Conservation (phyloP, 2,797 vertebrate genomes). For the Epinephelus awoara region DNA sequence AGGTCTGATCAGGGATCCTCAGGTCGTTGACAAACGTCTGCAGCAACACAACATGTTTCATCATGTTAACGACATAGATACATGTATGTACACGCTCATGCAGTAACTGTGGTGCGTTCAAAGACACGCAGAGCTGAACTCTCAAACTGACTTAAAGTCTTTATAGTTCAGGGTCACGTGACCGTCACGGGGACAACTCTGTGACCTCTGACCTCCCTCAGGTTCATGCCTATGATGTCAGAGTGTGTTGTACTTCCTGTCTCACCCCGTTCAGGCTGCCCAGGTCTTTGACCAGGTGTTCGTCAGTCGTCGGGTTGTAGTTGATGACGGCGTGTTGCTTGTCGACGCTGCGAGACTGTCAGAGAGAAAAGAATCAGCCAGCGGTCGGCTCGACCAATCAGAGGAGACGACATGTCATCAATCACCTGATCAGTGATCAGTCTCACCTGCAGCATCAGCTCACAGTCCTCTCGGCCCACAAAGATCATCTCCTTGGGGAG, state of each 20-base stretch:
- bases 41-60: slow-evolving; percentile 13
- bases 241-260: too few species aligned
- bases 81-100: too few species aligned
- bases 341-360: slow-evolving; percentile 96
- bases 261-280: slow-evolving; percentile 95
- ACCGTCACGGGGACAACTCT: too few species aligned
- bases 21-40: slow-evolving; percentile 98
- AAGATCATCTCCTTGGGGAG: slow-evolving; percentile 98
- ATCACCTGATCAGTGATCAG: neutral
- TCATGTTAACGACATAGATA: too few species aligned
- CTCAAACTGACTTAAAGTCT: too few species aligned
- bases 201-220: too few species aligned
- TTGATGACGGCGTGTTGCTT: slow-evolving; percentile 98
- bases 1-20: slow-evolving; percentile 98
- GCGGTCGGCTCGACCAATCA: neutral
- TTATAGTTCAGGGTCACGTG: too few species aligned
- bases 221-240: too few species aligned
- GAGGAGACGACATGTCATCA: neutral
- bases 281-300: slow-evolving; percentile 96
- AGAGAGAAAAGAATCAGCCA: slow-evolving; percentile 1
- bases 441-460: slow-evolving; percentile 96
- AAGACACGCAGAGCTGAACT: too few species aligned
- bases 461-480: slow-evolving; percentile 97
- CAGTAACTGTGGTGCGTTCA: too few species aligned
- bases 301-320: slow-evolving; percentile 92